A percentile compares a stretch with the other conserved stretches of the same genome.
phyloP scores from a whole-genome alignment of 2,888 invertebrate genomes.

The Orgyia antiqua region DNA sequence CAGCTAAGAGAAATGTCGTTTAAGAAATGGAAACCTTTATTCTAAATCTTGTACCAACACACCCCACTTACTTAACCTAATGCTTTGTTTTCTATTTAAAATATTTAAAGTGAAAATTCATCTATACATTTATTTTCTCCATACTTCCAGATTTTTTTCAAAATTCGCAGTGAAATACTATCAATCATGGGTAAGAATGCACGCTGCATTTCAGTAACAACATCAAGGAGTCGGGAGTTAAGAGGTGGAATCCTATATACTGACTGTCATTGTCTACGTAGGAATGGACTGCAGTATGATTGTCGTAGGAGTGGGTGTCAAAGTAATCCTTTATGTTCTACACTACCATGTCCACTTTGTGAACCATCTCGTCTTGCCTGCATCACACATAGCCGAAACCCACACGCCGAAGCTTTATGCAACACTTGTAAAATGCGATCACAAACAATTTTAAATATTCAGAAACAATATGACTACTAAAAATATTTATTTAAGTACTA shows the following conservation, averaged over 20 bases:
- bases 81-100: too few relatives aligned
- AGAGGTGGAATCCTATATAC: slow-evolving; percentile 69
- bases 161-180: slow-evolving; percentile 1
- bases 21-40: too few relatives aligned
- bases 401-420: slow-evolving; percentile 53
- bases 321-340: slow-evolving; percentile 48
- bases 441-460: background rate
- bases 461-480: background rate
- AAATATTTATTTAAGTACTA: background rate
- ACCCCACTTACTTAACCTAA: too few relatives aligned
- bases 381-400: slow-evolving; percentile 46
- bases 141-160: slow-evolving; percentile 1
- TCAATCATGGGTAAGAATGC: slow-evolving; percentile 1
- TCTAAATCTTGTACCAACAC: too few relatives aligned
- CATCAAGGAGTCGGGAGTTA: slow-evolving; percentile 65
- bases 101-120: too few relatives aligned
- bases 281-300: slow-evolving; percentile 78
- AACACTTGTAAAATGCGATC: slow-evolving; percentile 43
- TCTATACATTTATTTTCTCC: too few relatives aligned
- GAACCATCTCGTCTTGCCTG: slow-evolving; percentile 53
- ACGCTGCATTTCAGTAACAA: slow-evolving; percentile 15
- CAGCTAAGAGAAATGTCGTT: too few relatives aligned
- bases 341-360: slow-evolving; percentile 51
- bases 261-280: slow-evolving; percentile 74
- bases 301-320: slow-evolving; percentile 73